phyloP scores from a whole-genome alignment of 2,113 vertebrate genomes.

The Lophura nycthemera region DNA sequence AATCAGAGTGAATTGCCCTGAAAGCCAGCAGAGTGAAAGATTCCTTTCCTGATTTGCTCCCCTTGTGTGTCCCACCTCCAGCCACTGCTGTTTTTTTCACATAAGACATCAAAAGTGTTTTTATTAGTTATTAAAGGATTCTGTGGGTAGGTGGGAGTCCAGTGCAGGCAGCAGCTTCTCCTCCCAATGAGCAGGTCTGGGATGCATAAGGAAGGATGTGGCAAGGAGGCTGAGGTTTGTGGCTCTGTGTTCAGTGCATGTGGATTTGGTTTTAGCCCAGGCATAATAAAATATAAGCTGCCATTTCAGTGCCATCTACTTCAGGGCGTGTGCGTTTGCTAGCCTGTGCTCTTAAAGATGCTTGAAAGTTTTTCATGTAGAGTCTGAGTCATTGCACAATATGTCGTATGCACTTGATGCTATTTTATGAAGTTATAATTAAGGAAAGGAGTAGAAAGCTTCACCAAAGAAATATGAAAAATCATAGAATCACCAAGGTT shows the following conservation, averaged over 20 bases:
- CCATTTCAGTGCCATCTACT: neutral
- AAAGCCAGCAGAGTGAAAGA: neutral
- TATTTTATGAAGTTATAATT: neutral
- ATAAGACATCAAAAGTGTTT: neutral
- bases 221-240: neutral
- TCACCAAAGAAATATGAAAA: neutral
- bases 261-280: neutral
- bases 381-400: neutral
- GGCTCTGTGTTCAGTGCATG: neutral
- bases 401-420: neutral
- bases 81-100: neutral
- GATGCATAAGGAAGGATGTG: rapidly evolving
- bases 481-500: too few relatives aligned
- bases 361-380: neutral
- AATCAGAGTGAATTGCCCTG: neutral
- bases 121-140: neutral
- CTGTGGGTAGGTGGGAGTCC: too few relatives aligned
- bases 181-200: neutral
- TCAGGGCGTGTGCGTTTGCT: neutral
- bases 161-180: neutral
- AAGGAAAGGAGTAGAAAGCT: neutral
- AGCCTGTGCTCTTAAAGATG: neutral
- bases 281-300: neutral
- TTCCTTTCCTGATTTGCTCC: neutral
- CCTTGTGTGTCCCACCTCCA: neutral